Conservation (phyloP, 2,888 invertebrate genomes). For the Acrobasis consociella region DNA sequence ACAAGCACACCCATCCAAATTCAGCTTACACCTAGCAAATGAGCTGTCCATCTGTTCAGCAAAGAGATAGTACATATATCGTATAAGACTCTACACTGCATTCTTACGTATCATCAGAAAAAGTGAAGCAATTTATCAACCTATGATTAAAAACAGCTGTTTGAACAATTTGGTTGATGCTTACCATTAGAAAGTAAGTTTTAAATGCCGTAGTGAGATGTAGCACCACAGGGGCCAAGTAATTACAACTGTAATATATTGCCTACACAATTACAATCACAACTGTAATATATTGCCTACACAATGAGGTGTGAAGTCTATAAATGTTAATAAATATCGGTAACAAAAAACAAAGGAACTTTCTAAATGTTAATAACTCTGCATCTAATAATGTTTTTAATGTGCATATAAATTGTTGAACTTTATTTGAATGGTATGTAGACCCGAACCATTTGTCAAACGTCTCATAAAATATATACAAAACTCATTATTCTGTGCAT, state of each 20-base stretch:
- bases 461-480: too few species aligned
- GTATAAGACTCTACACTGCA: too few species aligned
- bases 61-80: too few species aligned
- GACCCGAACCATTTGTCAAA: too few species aligned
- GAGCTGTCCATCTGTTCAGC: too few species aligned
- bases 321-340: slow-evolving; percentile 1
- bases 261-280: background rate
- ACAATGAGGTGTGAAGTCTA: slow-evolving; percentile 2
- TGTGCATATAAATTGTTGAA: background rate
- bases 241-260: background rate
- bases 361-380: slow-evolving; percentile 7
- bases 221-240: background rate
- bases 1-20: too few species aligned
- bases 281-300: slow-evolving; percentile 9
- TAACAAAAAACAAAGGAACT: background rate
- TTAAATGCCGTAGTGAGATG: slow-evolving; percentile 1
- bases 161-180: background rate
- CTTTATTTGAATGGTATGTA: slow-evolving; percentile 1
- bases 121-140: too few species aligned
- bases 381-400: background rate
- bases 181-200: slow-evolving; percentile 2
- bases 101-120: too few species aligned
- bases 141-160: too few species aligned
- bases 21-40: too few species aligned
- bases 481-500: too few species aligned